Conservation (phyloP, 2,797 vertebrate species). For the Xiphorhynchus erythropygius region DNA sequence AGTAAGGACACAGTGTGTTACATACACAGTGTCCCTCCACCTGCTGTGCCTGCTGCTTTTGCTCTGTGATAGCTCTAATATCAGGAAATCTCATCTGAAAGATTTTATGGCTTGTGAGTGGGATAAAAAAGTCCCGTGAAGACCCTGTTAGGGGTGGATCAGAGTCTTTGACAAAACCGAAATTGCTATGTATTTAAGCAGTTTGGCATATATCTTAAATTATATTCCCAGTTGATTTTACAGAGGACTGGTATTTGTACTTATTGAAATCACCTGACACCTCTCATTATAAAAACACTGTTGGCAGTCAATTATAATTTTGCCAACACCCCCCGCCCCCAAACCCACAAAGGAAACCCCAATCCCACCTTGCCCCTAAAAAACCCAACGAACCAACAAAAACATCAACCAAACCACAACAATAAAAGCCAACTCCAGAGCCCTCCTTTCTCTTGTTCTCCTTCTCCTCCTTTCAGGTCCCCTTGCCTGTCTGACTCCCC, state of each 20-base stretch:
- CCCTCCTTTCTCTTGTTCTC: neutral
- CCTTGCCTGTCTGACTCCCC: neutral
- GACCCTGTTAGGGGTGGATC: neutral
- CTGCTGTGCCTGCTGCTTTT: neutral
- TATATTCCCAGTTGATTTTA: neutral
- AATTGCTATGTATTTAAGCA: neutral
- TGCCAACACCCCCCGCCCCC: neutral
- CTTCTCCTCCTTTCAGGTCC: neutral
- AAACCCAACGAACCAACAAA: neutral
- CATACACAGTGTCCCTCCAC: neutral
- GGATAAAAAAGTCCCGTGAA: neutral
- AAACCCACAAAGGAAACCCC: neutral
- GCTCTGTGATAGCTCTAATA: neutral
- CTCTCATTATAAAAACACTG: neutral
- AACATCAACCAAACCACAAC: neutral
- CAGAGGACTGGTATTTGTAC: neutral
- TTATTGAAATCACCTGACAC: neutral
- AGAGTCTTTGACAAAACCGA: neutral
- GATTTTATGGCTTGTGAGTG: neutral
- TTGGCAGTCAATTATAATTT: neutral
- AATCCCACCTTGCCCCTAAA: too few species aligned
- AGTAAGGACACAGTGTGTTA: neutral
- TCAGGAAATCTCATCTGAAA: neutral
- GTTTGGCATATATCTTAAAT: neutral
- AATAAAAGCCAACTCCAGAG: fast-evolving